Base-by-base conservation (phyloP, 2,797 vertebrate species). In the Hippoglossus hippoglossus region DNA sequence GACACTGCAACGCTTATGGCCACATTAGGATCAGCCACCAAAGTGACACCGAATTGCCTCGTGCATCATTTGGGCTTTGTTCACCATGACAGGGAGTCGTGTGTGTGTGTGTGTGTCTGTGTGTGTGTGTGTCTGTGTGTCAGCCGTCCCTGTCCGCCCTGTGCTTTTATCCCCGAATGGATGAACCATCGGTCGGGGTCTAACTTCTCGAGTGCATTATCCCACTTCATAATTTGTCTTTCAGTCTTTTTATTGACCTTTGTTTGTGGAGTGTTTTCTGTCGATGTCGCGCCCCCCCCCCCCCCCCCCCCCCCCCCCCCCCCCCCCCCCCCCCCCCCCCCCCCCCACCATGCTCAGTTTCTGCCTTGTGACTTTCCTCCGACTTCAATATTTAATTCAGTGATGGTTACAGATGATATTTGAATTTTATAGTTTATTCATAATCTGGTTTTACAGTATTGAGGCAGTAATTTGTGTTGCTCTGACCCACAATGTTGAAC, bases 1-100 rank as follows among this genome's bases (percentile, higher is more conserved):
- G 82, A 80, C 81, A 74, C 83, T 81, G 79, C 61, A 65, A 82
- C 81, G 87, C 88, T 92, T 90, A 90, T 47, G 84, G 87, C 83
- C 81, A 62, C 89, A 88, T 92, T 89, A 92, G 87, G 89, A 91
- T 91, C 87, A 77, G 82, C 77, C 81, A 76, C 82, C 79, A 58
- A 66, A 83, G 86, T 89, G 88, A 86, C 89, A 83, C 63, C 11
- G 75, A 85, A 80, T 72, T 73, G 79, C 79, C 80, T 89, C 82
- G 71, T 85, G 86, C 81, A 89, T 91, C 89, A 90, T 89, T 87
- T 88, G 53, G 80, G 82, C 85, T 90, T 90, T 90, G 86, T 92
- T 88, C 89, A 2, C 67, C 75, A 12, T 84, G 87, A 84, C 85
- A 68, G 81, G 18, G 62, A 65, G 41, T 79, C 68, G 73, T 21